Percentiles rank a stretch among this genome's conserved stretches.
phyloP scores from a whole-genome alignment of 2,113 vertebrate species.

The Vireo altiloquus region DNA sequence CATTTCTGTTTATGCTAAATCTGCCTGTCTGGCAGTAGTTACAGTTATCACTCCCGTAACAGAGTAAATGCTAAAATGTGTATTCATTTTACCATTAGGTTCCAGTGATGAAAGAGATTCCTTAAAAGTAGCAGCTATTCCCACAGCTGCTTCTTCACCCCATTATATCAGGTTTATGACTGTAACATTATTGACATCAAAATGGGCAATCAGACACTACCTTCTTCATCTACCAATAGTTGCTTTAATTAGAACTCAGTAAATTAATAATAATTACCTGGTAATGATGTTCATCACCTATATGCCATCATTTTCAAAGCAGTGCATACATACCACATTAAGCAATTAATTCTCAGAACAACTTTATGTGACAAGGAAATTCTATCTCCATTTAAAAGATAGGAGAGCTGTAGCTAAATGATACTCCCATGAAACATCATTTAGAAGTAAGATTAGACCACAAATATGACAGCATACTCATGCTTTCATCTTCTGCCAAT shows the following conservation, averaged over 20 bases:
- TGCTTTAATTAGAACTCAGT: background rate
- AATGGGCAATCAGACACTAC: background rate
- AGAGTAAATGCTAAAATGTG: background rate
- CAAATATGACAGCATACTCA: background rate
- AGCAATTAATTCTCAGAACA: slow-evolving; percentile 15
- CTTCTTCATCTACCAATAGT: background rate
- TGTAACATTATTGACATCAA: background rate
- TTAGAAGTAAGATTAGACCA: background rate
- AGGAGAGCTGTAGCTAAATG: background rate
- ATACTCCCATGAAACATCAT: background rate
- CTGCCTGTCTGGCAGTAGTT: background rate
- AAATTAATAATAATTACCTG: slow-evolving; percentile 11
- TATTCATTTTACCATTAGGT: background rate
- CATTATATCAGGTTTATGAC: background rate
- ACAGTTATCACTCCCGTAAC: background rate
- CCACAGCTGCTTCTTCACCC: background rate
- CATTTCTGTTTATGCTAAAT: background rate
- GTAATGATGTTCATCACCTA: background rate
- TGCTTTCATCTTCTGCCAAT: background rate
- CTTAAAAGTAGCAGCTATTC: background rate
- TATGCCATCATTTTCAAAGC: background rate
- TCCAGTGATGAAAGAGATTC: background rate
- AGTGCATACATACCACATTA: background rate
- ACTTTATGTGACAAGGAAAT: background rate
- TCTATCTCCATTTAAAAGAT: background rate